Conservation (phyloP, 2,888 invertebrate genomes). For the Xestoiulus laeticollis region DNA sequence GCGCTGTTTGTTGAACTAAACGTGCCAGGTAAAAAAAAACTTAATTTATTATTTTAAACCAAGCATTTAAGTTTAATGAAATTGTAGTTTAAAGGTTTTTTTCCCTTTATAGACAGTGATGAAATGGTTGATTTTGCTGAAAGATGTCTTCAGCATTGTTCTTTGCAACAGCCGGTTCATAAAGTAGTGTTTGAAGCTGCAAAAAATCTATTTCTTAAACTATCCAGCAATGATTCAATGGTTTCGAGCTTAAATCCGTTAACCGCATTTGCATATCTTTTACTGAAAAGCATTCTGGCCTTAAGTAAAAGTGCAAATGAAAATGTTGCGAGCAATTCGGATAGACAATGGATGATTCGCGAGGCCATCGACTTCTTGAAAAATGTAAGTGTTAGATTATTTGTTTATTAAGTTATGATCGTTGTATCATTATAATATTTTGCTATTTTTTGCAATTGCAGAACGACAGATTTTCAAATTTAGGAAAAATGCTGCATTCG, state of each 20-base stretch:
- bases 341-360: neutral
- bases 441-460: neutral
- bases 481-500: neutral
- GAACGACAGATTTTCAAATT: neutral
- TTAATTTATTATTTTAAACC: neutral
- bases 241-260: neutral
- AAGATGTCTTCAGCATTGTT: neutral
- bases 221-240: neutral
- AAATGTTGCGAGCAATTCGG: neutral
- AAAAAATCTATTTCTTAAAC: neutral
- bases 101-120: neutral
- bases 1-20: neutral
- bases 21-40: neutral
- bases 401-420: neutral
- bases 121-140: constrained; percentile 7
- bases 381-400: neutral
- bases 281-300: neutral
- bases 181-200: neutral
- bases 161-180: neutral
- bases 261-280: neutral
- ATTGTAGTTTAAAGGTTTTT: neutral
- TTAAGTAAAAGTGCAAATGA: neutral
- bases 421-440: neutral
- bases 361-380: neutral
- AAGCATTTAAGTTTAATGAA: neutral